A percentile compares a stretch with the other conserved stretches of the same genome.
Conservation (phyloP, 2,113 vertebrate species). For the Boleophthalmus pectinirostris region DNA sequence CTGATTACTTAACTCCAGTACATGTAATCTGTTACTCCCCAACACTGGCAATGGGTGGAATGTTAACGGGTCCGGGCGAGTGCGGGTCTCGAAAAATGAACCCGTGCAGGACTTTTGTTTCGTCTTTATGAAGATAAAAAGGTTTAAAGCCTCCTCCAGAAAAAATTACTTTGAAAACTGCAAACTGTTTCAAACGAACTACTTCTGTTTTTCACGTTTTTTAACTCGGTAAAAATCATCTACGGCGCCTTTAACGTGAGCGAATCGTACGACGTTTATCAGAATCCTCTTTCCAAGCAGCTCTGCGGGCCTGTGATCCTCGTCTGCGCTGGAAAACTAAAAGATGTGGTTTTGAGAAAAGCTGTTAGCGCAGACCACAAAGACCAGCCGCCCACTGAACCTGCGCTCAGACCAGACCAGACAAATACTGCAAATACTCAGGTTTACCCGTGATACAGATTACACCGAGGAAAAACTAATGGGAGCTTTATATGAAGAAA, state of each 20-base stretch:
- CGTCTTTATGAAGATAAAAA: too few relatives aligned
- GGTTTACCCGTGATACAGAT: slow-evolving; percentile 56
- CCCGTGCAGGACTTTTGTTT: too few relatives aligned
- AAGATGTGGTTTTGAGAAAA: slow-evolving; percentile 56
- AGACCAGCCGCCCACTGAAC: slow-evolving; percentile 59
- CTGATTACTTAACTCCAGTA: too few relatives aligned
- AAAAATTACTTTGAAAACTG: too few relatives aligned
- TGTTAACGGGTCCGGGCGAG: too few relatives aligned
- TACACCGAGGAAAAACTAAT: slow-evolving; percentile 59
- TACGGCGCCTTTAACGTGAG: background rate
- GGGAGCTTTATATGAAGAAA: slow-evolving; percentile 35
- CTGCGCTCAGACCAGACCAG: slow-evolving; percentile 54
- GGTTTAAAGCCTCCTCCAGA: too few relatives aligned
- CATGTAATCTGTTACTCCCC: too few relatives aligned
- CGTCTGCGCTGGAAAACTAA: slow-evolving; percentile 60
- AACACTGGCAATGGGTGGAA: too few relatives aligned
- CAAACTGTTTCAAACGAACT: too few relatives aligned
- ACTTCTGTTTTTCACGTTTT: too few relatives aligned
- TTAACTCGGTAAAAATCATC: too few relatives aligned
- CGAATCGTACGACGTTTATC: background rate
- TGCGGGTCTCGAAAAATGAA: too few relatives aligned
- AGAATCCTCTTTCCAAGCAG: background rate
- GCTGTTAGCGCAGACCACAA: slow-evolving; percentile 65
- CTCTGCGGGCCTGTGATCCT: slow-evolving; percentile 20
- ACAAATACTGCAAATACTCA: slow-evolving; percentile 44